Evolutionary conservation across 2,888 invertebrate genomes (phyloP).

Genomic region (Drosophila tripunctata): DNA sequence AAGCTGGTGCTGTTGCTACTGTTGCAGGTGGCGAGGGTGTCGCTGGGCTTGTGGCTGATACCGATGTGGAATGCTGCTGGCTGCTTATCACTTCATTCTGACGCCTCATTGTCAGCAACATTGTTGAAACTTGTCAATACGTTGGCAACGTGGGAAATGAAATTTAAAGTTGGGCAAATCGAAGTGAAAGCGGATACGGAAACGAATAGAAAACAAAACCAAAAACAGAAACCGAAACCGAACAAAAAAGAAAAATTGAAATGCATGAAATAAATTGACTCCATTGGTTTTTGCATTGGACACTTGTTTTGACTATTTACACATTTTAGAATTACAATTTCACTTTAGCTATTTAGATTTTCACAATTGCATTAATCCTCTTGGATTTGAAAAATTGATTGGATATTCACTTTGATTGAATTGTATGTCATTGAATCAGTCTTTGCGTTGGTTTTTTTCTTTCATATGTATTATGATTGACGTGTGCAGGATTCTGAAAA

Average conservation of each 20-base stretch:
- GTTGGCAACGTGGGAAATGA: constrained; percentile 27
- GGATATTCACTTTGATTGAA: constrained; percentile 8
- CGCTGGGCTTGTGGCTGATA: constrained; percentile 47
- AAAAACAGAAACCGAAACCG: constrained; percentile 1
- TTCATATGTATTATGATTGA: constrained; percentile 18
- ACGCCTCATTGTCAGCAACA: constrained; percentile 90
- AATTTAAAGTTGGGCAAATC: constrained; percentile 14
- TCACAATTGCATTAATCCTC: constrained; percentile 1
- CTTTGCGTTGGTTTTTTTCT: constrained; percentile 30
- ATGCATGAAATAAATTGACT: constrained; percentile 52
- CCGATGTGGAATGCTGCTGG: constrained; percentile 65
- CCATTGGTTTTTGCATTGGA: constrained; percentile 55
- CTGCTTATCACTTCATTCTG: constrained; percentile 87
- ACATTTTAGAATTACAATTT: constrained; percentile 18
- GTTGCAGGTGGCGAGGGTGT: constrained; percentile 51
- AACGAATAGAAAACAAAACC: constrained; percentile 20
- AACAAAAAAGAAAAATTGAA: constrained; percentile 56
- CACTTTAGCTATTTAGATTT: background rate
- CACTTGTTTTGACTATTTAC: constrained; percentile 7
- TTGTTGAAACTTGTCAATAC: constrained; percentile 70
- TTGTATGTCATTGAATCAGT: constrained; percentile 50
- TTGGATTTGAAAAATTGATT: constrained; percentile 1
- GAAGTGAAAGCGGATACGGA: constrained; percentile 23
- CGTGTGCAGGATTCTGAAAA: constrained; percentile 40
- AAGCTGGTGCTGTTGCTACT: constrained; percentile 2